These are phyloP conservation scores for Drosophila kepulauana DNA, from an alignment of 1,140 invertebrate genomes.

Conservation along the genomic window DNA sequence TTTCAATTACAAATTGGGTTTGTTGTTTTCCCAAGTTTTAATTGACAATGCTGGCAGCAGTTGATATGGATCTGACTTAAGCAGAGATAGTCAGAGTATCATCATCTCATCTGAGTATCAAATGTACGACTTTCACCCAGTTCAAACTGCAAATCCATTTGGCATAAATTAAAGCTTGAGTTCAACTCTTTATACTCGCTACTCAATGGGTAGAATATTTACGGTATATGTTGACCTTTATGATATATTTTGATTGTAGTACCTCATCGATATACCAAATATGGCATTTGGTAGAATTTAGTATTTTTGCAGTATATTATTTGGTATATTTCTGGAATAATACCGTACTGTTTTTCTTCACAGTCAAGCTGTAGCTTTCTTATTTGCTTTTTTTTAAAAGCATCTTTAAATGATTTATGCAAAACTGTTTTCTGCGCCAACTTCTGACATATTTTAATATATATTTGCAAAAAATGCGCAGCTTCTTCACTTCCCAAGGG, in stretches of 20 bases:
- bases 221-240: too few species aligned
- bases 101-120: slow-evolving; percentile 8
- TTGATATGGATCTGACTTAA: slow-evolving; percentile 61
- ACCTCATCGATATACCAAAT: too few species aligned
- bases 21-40: slow-evolving; percentile 66
- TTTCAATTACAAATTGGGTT: slow-evolving; percentile 81
- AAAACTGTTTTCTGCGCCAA: background rate
- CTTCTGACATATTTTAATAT: slow-evolving; percentile 1
- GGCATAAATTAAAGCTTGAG: background rate
- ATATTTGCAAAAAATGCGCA: background rate
- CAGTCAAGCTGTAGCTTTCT: too few species aligned
- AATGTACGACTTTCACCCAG: background rate
- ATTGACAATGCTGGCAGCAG: slow-evolving; percentile 63
- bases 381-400: background rate
- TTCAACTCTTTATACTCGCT: background rate
- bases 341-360: too few species aligned
- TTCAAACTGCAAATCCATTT: background rate
- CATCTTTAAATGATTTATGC: background rate
- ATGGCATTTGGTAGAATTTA: too few species aligned
- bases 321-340: too few species aligned
- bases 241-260: too few species aligned
- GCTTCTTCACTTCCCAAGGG: slow-evolving; percentile 19
- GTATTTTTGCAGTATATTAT: too few species aligned
- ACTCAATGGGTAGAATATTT: too few species aligned
- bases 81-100: slow-evolving; percentile 4